Conservation (phyloP, 2,113 vertebrate genomes). For the Eptesicus fuscus region DNA sequence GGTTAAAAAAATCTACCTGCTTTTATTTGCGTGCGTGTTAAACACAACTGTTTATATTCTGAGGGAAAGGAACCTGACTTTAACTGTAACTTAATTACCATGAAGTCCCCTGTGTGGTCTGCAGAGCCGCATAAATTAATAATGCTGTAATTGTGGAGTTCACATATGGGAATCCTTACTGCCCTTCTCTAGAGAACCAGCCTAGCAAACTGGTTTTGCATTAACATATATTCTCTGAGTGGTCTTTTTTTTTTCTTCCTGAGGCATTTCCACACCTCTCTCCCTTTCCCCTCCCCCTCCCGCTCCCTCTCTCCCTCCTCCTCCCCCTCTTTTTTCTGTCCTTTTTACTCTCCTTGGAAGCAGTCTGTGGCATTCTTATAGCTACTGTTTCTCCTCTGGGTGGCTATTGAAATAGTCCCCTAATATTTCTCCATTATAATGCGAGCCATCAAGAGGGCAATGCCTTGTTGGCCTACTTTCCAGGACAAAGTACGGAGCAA, state of each 20-base stretch:
- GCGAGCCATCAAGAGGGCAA: slow-evolving; percentile 20
- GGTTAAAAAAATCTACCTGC: slow-evolving; percentile 19
- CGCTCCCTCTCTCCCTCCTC: accelerated
- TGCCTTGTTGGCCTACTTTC: slow-evolving; percentile 32
- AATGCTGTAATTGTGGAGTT: slow-evolving; percentile 1
- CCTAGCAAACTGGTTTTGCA: neutral
- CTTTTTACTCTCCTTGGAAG: slow-evolving; percentile 37
- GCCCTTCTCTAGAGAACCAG: neutral
- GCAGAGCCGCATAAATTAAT: slow-evolving; percentile 33
- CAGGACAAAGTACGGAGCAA: slow-evolving; percentile 33
- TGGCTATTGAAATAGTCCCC: slow-evolving; percentile 60
- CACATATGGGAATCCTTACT: neutral
- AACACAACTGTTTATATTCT: slow-evolving; percentile 30
- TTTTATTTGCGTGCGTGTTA: neutral
- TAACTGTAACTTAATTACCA: slow-evolving; percentile 51
- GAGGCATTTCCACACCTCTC: neutral
- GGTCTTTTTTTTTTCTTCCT: neutral
- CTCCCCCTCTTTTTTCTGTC: neutral
- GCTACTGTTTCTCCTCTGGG: slow-evolving; percentile 62
- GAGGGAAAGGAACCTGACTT: neutral
- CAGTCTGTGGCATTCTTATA: slow-evolving; percentile 37
- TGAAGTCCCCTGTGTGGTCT: neutral
- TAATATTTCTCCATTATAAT: slow-evolving; percentile 64
- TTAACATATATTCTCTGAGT: neutral
- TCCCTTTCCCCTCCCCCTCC: no score